These are phyloP conservation scores for Drosophila falleni DNA, from an alignment of 2,888 invertebrate species.

Conservation along the genomic window DNA sequence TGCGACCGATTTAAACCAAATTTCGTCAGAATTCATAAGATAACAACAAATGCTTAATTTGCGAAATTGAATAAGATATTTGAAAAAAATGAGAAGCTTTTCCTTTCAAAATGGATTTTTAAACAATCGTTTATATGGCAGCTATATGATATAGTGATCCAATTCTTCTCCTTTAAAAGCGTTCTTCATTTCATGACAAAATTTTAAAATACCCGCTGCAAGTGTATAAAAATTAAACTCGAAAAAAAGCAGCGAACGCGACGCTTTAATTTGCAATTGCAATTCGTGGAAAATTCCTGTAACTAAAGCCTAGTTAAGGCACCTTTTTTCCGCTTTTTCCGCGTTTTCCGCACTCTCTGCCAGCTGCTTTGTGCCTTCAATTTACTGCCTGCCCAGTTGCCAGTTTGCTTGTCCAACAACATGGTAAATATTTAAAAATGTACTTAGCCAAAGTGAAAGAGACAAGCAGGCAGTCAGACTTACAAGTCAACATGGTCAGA, in stretches of 20 bases:
- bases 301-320: constrained; percentile 62
- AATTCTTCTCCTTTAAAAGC: too few relatives aligned
- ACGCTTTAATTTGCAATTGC: constrained; percentile 83
- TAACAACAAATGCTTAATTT: too few relatives aligned
- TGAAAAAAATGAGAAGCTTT: too few relatives aligned
- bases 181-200: neutral
- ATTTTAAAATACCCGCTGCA: neutral
- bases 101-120: too few relatives aligned
- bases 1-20: too few relatives aligned
- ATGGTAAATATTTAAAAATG: constrained; percentile 80
- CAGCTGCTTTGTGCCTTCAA: neutral
- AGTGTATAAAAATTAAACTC: constrained; percentile 17
- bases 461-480: constrained; percentile 52
- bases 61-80: too few relatives aligned
- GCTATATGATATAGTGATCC: too few relatives aligned
- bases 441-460: constrained; percentile 78
- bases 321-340: neutral
- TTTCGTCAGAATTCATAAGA: too few relatives aligned
- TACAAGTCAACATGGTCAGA: neutral
- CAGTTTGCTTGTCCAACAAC: constrained; percentile 59
- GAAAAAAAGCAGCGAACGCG: constrained; percentile 40
- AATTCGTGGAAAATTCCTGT: constrained; percentile 82
- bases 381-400: constrained; percentile 41
- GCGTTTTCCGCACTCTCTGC: neutral
- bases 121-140: too few relatives aligned